Evolutionary conservation across 1,140 invertebrate genomes (phyloP).

Genomic region (Eriosoma lanigerum): DNA sequence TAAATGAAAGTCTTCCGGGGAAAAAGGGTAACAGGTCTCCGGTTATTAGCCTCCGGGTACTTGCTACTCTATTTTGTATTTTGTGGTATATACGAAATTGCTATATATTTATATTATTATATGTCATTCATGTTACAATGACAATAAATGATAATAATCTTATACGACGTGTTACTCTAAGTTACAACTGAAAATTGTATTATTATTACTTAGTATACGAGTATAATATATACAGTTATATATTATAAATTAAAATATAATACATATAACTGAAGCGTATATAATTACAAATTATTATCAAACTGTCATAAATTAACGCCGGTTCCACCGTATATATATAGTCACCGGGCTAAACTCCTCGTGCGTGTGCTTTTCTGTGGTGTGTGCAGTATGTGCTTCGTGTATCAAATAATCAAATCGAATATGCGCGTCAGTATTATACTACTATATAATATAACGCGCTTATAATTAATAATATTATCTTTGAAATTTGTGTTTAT

Average conservation of each 20-base stretch:
- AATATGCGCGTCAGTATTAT: neutral
- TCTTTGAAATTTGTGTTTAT: neutral
- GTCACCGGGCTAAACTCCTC: constrained; percentile 35
- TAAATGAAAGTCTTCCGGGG: no score
- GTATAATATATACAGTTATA: neutral
- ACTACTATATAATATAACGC: neutral
- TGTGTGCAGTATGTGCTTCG: neutral
- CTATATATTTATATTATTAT: no score
- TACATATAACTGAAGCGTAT: neutral
- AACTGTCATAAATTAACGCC: neutral
- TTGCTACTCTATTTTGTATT: no score
- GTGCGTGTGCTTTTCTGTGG: neutral
- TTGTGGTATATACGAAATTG: no score
- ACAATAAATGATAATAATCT: no score
- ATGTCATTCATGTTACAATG: no score
- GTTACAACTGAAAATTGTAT: no score
- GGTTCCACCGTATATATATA: neutral
- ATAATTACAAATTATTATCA: neutral
- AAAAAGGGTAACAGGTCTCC: no score
- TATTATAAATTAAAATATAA: neutral
- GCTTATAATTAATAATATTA: neutral
- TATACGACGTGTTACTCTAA: no score
- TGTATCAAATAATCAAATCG: constrained; percentile 24
- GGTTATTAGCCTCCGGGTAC: no score
- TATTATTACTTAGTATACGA: no score